Conservation (phyloP, 2,113 vertebrate genomes). For the Catharus minimus region DNA sequence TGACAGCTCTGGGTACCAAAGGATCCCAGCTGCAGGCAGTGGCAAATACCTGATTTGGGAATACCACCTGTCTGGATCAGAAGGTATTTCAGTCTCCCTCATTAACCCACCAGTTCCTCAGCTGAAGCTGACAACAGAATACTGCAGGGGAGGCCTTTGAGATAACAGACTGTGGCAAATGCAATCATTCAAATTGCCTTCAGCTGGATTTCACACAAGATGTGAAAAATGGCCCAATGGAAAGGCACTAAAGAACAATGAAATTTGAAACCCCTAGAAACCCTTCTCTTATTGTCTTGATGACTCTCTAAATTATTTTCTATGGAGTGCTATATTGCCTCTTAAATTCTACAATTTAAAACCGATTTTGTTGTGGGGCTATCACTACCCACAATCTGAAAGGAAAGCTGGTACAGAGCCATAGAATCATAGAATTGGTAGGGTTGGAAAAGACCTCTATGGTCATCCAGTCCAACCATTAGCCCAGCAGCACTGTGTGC, state of each 20-base stretch:
- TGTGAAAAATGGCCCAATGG: neutral
- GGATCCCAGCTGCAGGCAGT: neutral
- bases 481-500: rapidly evolving
- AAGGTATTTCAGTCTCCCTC: neutral
- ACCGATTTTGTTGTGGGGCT: neutral
- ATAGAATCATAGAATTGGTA: neutral
- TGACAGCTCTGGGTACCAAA: neutral
- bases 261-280: neutral
- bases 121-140: neutral
- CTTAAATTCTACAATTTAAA: neutral
- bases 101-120: neutral
- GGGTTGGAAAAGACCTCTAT: neutral
- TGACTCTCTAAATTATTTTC: neutral
- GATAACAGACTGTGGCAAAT: neutral
- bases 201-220: neutral
- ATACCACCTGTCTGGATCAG: neutral
- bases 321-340: neutral
- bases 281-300: neutral
- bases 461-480: neutral
- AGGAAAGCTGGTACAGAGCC: neutral
- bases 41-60: neutral
- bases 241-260: neutral
- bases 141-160: neutral
- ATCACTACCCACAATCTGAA: neutral
- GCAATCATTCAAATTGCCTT: neutral